phyloP scores from a whole-genome alignment of 92 coral and sea anemone genomes.

The Epizoanthus fatuus region DNA sequence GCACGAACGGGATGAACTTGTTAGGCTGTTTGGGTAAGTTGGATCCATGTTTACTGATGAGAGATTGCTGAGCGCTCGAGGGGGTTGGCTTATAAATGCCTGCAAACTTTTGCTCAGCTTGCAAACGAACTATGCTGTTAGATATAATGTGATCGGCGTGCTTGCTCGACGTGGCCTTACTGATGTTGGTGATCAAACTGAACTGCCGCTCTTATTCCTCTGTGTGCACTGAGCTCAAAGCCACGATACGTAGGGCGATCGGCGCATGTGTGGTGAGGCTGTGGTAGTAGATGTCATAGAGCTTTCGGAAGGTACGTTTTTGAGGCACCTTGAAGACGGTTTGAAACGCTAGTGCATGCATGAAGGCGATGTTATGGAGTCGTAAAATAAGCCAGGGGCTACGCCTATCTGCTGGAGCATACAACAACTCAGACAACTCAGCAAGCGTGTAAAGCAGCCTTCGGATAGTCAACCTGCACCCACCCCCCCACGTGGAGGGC shows the following conservation, averaged over 20 bases:
- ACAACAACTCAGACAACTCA: conserved; percentile 34
- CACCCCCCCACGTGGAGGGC: not conserved
- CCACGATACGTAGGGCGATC: conserved; percentile 24
- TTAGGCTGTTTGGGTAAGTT: conserved; percentile 25
- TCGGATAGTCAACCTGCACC: conserved; percentile 15
- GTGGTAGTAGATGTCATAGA: conserved; percentile 48
- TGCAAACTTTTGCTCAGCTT: not conserved
- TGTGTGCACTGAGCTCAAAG: conserved; percentile 9
- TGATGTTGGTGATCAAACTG: conserved; percentile 19
- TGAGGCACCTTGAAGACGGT: conserved; percentile 21
- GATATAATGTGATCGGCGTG: not conserved
- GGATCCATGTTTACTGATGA: not conserved
- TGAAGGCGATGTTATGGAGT: conserved; percentile 43
- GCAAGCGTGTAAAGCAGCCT: conserved; percentile 33
- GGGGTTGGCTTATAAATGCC: not conserved
- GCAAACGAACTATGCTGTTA: not conserved
- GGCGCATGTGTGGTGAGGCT: not conserved
- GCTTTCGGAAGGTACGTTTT: conserved; percentile 12
- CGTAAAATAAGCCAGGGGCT: conserved; percentile 33
- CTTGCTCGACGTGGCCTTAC: conserved; percentile 24
- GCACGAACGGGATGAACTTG: no score
- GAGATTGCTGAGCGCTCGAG: no score
- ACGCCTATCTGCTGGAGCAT: conserved; percentile 31
- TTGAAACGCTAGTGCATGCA: conserved; percentile 14
- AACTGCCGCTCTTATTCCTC: conserved; percentile 18